Conservation (phyloP, 2,113 vertebrate species). For the Centropus unirufus region DNA sequence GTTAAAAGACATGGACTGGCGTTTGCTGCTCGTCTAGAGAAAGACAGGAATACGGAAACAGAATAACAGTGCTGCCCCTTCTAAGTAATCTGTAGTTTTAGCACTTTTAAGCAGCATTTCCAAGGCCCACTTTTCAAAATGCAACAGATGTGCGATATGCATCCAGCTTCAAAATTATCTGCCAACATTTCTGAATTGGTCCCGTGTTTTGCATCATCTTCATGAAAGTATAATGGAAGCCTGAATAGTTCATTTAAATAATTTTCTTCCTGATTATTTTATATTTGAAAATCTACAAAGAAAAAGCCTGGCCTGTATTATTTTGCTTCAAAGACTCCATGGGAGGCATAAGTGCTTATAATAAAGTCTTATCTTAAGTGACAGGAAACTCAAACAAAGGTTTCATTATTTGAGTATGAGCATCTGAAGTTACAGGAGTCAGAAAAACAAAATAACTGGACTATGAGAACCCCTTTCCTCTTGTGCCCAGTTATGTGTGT, state of each 20-base stretch:
- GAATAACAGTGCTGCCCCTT: fast-evolving
- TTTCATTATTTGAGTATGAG: background rate
- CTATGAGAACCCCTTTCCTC: background rate
- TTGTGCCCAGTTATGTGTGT: background rate
- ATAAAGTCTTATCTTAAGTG: background rate
- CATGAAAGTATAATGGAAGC: constrained; percentile 10
- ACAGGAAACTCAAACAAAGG: constrained; percentile 16
- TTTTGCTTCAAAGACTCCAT: constrained; percentile 8
- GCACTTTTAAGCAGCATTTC: background rate
- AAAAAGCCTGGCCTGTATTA: background rate
- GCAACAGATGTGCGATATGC: background rate
- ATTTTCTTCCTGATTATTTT: constrained; percentile 4
- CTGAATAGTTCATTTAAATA: constrained; percentile 1
- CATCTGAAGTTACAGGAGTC: background rate
- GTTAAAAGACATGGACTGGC: background rate
- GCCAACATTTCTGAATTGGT: background rate
- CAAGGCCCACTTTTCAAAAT: background rate
- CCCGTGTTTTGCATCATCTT: constrained; percentile 3
- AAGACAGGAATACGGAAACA: fast-evolving
- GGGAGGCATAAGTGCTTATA: background rate
- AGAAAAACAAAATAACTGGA: background rate
- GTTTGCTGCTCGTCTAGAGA: background rate
- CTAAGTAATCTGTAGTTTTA: background rate
- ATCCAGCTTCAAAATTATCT: background rate
- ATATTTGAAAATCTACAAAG: background rate